These are phyloP conservation scores for Ivindomyrus marchei DNA, from an alignment of 2,113 vertebrate species.

Conservation along the genomic window DNA sequence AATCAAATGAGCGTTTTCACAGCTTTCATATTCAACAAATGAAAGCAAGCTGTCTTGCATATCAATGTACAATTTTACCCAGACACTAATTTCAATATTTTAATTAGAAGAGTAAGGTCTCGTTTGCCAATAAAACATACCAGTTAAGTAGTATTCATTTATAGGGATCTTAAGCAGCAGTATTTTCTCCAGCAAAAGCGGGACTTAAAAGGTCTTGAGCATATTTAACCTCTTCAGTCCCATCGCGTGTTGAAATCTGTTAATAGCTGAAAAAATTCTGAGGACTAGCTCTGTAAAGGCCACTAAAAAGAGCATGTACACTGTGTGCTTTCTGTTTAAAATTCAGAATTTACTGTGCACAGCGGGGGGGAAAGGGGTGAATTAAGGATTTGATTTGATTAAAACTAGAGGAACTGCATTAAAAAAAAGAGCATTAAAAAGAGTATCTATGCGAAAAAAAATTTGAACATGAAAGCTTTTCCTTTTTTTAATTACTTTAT, in stretches of 20 bases:
- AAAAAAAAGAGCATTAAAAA: neutral
- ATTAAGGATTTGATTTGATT: conserved; percentile 18
- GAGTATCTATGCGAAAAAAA: conserved; percentile 4
- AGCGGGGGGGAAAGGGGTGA: neutral
- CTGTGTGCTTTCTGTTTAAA: conserved; percentile 3
- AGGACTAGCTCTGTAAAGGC: neutral
- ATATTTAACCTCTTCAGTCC: conserved; percentile 25
- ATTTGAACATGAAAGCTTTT: conserved; percentile 7
- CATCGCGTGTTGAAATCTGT: conserved; percentile 16
- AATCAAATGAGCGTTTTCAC: conserved; percentile 44
- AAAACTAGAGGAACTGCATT: conserved; percentile 11
- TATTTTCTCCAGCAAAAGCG: conserved; percentile 15
- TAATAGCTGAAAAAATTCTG: conserved; percentile 14
- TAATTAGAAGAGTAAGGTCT: conserved; percentile 46
- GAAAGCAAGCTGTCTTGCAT: conserved; percentile 43
- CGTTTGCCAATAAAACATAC: conserved; percentile 35
- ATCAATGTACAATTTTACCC: conserved; percentile 48
- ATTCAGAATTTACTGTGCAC: conserved; percentile 10
- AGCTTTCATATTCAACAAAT: conserved; percentile 47
- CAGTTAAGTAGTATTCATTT: conserved; percentile 21
- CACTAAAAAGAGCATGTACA: neutral
- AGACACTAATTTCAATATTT: conserved; percentile 49
- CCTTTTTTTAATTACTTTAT: conserved; percentile 1
- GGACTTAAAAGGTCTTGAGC: conserved; percentile 26
- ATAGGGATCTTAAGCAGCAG: conserved; percentile 16